Conservation (phyloP, 1,140 invertebrate species). For the Papilio polyxenes region DNA sequence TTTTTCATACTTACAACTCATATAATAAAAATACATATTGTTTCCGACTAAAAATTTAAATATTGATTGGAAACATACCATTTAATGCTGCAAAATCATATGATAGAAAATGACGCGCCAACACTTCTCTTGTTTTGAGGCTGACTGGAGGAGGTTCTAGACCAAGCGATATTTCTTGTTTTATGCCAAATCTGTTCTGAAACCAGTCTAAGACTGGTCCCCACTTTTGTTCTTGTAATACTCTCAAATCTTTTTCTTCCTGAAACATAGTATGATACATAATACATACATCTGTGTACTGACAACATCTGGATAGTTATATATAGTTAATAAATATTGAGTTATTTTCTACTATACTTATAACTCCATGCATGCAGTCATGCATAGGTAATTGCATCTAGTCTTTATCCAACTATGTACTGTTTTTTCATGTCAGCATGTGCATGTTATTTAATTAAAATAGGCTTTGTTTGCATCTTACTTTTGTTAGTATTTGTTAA, state of each 20-base stretch:
- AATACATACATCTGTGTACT: no score
- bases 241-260: conserved; percentile 87
- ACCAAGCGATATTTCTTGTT: conserved; percentile 86
- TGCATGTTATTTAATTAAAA: not conserved
- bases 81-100: conserved; percentile 89
- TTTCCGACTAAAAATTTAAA: not conserved
- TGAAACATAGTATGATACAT: conserved; percentile 58
- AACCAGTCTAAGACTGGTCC: conserved; percentile 94
- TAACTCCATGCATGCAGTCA: no score
- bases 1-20: not conserved
- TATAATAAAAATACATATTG: not conserved
- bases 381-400: no score
- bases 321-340: no score
- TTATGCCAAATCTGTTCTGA: conserved; percentile 87
- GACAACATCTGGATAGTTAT: no score
- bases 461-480: not conserved
- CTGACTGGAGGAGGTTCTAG: conserved; percentile 85
- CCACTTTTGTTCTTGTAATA: conserved; percentile 91
- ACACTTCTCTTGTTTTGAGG: conserved; percentile 83
- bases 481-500: not conserved
- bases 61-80: conserved; percentile 81
- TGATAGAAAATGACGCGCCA: conserved; percentile 88
- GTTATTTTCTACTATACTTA: no score
- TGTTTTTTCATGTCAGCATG: not conserved
- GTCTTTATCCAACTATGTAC: no score